These are phyloP conservation scores for Pegoplata infirma DNA, from an alignment of 2,888 invertebrate species.

Conservation along the genomic window DNA sequence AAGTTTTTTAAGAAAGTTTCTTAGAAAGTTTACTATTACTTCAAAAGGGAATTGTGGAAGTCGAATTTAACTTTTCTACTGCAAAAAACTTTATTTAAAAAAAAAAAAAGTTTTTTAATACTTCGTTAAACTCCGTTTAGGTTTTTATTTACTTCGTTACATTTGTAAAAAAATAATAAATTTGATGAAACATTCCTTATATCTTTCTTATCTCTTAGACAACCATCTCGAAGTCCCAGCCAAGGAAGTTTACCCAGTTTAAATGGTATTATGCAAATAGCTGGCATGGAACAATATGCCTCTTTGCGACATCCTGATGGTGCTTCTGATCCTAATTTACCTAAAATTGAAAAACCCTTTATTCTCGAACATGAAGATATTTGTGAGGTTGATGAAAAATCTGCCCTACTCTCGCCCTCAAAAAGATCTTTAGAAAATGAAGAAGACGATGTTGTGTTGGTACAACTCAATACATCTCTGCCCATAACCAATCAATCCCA, in stretches of 20 bases:
- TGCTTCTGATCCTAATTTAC: slow-evolving; percentile 93
- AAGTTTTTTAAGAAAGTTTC: too few species aligned
- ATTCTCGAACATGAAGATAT: slow-evolving; percentile 72
- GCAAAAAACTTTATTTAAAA: too few species aligned
- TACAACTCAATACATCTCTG: slow-evolving; percentile 67
- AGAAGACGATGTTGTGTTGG: slow-evolving; percentile 62
- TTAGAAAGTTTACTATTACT: too few species aligned
- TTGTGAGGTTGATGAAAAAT: slow-evolving; percentile 76
- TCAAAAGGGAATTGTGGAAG: too few species aligned
- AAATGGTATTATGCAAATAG: slow-evolving; percentile 83
- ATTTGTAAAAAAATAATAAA: too few species aligned
- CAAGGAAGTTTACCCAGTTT: slow-evolving; percentile 80
- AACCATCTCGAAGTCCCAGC: slow-evolving; percentile 77
- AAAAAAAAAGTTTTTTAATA: too few species aligned
- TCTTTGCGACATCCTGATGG: slow-evolving; percentile 93
- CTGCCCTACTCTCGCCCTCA: slow-evolving; percentile 70
- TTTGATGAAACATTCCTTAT: too few species aligned
- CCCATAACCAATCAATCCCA: slow-evolving; percentile 75
- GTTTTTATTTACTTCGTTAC: too few species aligned
- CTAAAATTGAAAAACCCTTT: slow-evolving; percentile 74
- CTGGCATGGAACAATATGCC: slow-evolving; percentile 82
- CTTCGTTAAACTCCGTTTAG: too few species aligned
- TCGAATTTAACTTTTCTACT: too few species aligned
- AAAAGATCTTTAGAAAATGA: slow-evolving; percentile 72
- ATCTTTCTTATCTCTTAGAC: slow-evolving; percentile 66